Evolutionary conservation across 2,797 vertebrate species (phyloP).

Genomic region (Acipenser oxyrinchus): DNA sequence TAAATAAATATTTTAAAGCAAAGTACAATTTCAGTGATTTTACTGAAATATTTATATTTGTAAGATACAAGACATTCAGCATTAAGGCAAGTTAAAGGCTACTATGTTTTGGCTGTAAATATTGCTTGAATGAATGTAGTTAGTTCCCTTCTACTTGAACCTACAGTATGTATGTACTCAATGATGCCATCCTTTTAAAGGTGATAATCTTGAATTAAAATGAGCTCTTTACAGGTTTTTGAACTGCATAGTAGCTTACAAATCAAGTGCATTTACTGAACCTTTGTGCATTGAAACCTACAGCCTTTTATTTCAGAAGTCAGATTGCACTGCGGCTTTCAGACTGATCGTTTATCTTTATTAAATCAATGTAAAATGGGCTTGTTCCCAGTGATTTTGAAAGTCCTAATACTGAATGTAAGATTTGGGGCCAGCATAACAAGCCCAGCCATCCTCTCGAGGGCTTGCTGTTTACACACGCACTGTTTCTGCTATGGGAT

Average conservation of each 20-base stretch:
- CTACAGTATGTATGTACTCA: background rate
- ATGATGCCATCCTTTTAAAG: too few species aligned
- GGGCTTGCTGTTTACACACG: constrained; percentile 18
- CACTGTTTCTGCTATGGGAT: constrained; percentile 19
- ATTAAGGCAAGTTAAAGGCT: background rate
- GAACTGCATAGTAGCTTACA: too few species aligned
- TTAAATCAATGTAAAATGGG: too few species aligned
- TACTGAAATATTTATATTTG: background rate
- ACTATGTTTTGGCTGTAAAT: background rate
- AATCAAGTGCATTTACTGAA: too few species aligned
- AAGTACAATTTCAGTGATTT: background rate
- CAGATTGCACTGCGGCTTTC: too few species aligned
- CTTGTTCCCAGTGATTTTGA: too few species aligned
- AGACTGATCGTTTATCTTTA: too few species aligned
- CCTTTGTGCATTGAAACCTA: too few species aligned
- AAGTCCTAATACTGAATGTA: too few species aligned
- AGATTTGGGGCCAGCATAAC: background rate
- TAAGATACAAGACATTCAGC: background rate
- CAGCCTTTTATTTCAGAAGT: too few species aligned
- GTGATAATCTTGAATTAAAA: too few species aligned
- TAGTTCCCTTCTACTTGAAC: background rate
- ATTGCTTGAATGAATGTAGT: constrained; percentile 2
- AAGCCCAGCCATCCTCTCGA: constrained; percentile 13
- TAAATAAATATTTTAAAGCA: background rate
- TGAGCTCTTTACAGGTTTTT: too few species aligned